Conservation (phyloP, 2,113 vertebrate species). For the Phaethornis superciliosus region DNA sequence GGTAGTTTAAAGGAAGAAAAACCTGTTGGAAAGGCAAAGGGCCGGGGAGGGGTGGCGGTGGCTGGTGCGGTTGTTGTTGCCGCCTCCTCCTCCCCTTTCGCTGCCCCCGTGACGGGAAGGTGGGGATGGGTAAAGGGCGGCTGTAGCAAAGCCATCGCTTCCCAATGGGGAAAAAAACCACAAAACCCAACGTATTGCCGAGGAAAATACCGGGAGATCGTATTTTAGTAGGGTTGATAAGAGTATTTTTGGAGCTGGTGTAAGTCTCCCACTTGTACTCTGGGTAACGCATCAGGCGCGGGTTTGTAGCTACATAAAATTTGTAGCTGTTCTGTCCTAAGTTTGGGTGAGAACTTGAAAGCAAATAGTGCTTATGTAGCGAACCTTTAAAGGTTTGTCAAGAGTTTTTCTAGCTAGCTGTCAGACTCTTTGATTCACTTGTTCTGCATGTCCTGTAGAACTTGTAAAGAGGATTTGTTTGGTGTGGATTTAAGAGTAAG, state of each 20-base stretch:
- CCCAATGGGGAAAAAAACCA: too few species aligned
- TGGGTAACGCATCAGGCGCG: rapidly evolving
- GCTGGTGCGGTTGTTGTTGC: constrained; percentile 26
- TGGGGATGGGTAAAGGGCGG: not conserved
- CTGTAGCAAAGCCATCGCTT: not conserved
- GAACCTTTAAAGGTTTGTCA: not conserved
- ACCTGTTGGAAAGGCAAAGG: not conserved
- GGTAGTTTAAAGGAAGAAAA: not conserved
- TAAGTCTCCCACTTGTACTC: not conserved
- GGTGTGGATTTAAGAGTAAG: not conserved
- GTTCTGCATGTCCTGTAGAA: not conserved
- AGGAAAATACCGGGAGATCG: not conserved
- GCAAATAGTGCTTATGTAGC: rapidly evolving
- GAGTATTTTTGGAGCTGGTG: not conserved
- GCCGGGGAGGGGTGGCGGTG: not conserved
- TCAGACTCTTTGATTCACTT: not conserved
- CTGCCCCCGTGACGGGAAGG: not conserved
- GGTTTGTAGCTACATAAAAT: not conserved
- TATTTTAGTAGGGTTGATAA: not conserved
- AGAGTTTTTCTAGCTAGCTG: not conserved
- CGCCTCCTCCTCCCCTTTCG: not conserved
- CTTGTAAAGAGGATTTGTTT: not conserved
- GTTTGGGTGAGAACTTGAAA: not conserved
- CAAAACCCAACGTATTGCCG: rapidly evolving
- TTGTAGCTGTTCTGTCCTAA: not conserved